Evolutionary conservation across 2,797 vertebrate genomes (phyloP).

Genomic region (Anguilla pacifica): DNA sequence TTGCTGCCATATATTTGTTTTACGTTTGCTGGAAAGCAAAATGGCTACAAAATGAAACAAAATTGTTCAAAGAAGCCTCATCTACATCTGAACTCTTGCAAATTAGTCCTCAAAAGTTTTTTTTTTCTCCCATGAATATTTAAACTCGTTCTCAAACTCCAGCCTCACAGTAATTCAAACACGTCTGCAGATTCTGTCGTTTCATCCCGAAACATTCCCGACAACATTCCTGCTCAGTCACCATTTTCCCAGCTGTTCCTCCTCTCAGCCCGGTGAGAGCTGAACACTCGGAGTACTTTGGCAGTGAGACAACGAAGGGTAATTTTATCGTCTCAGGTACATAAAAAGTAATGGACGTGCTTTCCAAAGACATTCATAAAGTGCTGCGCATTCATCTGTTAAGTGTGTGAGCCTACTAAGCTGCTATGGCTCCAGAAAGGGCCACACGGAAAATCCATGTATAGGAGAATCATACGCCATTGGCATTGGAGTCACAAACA

Average conservation of each 20-base stretch:
- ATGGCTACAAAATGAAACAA: background rate
- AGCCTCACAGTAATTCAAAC: background rate
- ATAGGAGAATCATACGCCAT: background rate
- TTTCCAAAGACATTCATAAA: background rate
- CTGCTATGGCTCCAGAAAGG: background rate
- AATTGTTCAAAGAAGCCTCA: background rate
- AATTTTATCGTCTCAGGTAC: background rate
- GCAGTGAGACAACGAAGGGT: background rate
- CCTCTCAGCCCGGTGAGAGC: background rate
- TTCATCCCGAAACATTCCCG: background rate
- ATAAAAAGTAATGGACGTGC: background rate
- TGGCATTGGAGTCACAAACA: background rate
- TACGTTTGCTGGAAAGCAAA: background rate
- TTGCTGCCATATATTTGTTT: background rate
- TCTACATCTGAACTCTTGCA: background rate
- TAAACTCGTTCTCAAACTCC: background rate
- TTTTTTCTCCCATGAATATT: background rate
- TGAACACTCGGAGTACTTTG: background rate
- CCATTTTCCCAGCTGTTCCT: background rate
- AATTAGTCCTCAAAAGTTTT: background rate
- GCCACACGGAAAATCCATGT: background rate
- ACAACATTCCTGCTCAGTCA: background rate
- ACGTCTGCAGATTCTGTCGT: background rate
- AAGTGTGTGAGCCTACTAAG: background rate
- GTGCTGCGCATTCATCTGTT: background rate